These are phyloP conservation scores for Nymphalis urticae DNA, from an alignment of 2,888 invertebrate species.

Conservation along the genomic window DNA sequence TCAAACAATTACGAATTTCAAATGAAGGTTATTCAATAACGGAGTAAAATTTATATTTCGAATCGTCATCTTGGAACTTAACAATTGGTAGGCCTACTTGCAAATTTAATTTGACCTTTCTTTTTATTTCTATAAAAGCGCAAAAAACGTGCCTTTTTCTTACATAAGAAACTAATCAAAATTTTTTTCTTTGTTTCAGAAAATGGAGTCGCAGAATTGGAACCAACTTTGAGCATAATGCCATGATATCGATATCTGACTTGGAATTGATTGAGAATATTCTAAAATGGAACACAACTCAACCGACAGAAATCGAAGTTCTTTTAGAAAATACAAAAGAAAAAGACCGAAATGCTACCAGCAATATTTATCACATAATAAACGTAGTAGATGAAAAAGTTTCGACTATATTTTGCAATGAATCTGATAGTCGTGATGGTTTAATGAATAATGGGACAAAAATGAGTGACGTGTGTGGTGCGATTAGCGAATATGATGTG, in stretches of 20 bases:
- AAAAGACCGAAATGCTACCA: constrained; percentile 58
- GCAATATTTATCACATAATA: constrained; percentile 58
- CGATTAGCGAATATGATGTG: constrained; percentile 56
- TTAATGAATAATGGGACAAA: constrained; percentile 42
- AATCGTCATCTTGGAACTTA: neutral
- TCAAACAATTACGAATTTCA: neutral
- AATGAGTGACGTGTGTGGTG: constrained; percentile 43
- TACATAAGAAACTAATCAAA: constrained; percentile 11
- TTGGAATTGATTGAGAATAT: constrained; percentile 48
- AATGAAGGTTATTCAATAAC: neutral
- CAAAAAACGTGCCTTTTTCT: constrained; percentile 1
- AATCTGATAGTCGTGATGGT: constrained; percentile 34
- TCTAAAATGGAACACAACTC: constrained; percentile 67
- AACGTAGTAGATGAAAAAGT: constrained; percentile 44
- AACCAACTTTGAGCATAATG: constrained; percentile 46
- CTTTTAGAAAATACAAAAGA: constrained; percentile 59
- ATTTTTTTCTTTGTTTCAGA: constrained; percentile 44
- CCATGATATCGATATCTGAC: constrained; percentile 64
- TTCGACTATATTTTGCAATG: constrained; percentile 22
- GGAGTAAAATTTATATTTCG: neutral
- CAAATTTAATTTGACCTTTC: constrained; percentile 10
- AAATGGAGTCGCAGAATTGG: constrained; percentile 35
- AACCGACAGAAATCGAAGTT: constrained; percentile 52
- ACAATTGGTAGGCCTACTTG: neutral
- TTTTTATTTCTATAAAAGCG: neutral